phyloP scores from a whole-genome alignment of 2,113 vertebrate genomes.

The Merops nubicus region DNA sequence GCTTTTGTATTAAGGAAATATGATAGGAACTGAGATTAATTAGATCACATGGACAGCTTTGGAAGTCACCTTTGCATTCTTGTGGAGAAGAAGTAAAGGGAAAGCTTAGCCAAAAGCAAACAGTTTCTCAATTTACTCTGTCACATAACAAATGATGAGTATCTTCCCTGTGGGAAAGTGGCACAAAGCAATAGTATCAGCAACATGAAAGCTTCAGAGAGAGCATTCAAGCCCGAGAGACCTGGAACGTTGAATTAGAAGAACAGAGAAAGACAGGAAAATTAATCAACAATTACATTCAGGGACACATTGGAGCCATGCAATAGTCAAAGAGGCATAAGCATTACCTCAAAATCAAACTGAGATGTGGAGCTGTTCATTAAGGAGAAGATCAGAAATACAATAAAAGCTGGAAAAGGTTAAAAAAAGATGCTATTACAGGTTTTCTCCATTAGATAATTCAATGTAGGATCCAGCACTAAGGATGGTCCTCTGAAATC shows the following conservation, averaged over 20 bases:
- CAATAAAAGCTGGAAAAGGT: neutral
- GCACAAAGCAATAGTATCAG: neutral
- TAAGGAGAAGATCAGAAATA: neutral
- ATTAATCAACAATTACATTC: neutral
- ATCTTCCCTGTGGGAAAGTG: neutral
- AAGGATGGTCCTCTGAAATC: neutral
- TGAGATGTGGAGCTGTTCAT: neutral
- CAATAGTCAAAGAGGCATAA: neutral
- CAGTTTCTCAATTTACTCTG: neutral
- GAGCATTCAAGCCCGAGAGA: neutral
- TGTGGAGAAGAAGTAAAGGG: neutral
- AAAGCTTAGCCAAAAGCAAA: neutral
- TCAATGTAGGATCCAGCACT: neutral
- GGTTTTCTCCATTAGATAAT: neutral
- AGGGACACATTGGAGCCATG: neutral
- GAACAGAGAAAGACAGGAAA: neutral
- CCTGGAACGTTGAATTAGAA: neutral
- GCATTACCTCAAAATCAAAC: neutral
- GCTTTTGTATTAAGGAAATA: neutral
- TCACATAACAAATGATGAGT: neutral
- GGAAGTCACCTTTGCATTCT: neutral
- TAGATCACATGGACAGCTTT: neutral
- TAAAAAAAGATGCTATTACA: neutral
- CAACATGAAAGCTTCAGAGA: neutral
- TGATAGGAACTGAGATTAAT: neutral